Evolutionary conservation across 2,888 invertebrate species (phyloP).

Genomic region (Dexiosoma caninum): DNA sequence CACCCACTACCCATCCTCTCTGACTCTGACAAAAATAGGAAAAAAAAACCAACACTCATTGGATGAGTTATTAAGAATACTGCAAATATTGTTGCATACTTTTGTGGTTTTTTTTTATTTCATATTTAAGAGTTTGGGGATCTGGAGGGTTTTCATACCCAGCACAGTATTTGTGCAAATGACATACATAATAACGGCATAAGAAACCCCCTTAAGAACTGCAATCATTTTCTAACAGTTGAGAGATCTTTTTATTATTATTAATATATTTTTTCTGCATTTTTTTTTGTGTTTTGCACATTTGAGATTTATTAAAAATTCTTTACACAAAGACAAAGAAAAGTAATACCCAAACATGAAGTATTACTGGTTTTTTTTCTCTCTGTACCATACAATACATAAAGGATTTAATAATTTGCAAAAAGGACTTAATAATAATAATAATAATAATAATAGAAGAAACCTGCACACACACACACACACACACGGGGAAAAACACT

Average conservation of each 20-base stretch:
- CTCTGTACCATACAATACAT: constrained; percentile 51
- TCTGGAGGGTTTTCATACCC: constrained; percentile 43
- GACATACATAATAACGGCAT: constrained; percentile 57
- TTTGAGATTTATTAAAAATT: constrained; percentile 77
- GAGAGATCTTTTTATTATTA: constrained; percentile 56
- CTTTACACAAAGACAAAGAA: constrained; percentile 69
- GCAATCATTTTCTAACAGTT: constrained; percentile 63
- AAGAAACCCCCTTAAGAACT: constrained; percentile 64
- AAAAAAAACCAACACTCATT: too few relatives aligned
- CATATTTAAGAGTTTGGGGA: constrained; percentile 43
- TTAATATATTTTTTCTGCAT: constrained; percentile 50
- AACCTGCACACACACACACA: constrained; percentile 28
- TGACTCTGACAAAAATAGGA: not conserved
- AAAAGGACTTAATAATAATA: constrained; percentile 61
- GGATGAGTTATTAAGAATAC: constrained; percentile 64
- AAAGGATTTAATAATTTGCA: constrained; percentile 64
- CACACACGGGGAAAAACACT: too few relatives aligned
- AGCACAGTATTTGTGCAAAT: constrained; percentile 34
- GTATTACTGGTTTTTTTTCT: constrained; percentile 55
- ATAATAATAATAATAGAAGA: not conserved
- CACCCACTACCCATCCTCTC: constrained; percentile 35
- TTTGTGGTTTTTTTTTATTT: constrained; percentile 58
- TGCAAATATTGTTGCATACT: constrained; percentile 67
- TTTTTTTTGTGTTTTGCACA: constrained; percentile 68
- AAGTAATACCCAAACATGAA: constrained; percentile 62